Evolutionary conservation across 2,113 vertebrate genomes (phyloP).

Genomic region (Myiozetetes cayanensis): DNA sequence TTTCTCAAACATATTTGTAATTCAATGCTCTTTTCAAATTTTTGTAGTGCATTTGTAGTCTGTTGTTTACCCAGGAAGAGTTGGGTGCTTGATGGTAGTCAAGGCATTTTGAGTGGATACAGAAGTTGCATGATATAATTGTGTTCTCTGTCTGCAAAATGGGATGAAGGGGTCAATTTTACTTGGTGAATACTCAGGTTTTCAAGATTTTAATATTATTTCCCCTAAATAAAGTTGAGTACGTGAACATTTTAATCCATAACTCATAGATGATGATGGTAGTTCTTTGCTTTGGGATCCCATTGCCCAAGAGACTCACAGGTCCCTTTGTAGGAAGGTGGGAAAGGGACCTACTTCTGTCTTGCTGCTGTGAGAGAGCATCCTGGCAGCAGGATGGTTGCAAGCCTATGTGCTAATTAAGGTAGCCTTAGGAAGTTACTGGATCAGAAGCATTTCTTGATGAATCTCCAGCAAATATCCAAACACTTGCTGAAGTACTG

Average conservation of each 20-base stretch:
- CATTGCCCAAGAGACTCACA: neutral
- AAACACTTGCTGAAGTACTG: neutral
- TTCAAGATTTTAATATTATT: neutral
- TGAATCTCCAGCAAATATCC: neutral
- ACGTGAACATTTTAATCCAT: neutral
- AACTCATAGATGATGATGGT: neutral
- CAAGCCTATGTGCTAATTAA: neutral
- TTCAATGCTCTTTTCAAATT: constrained; percentile 20
- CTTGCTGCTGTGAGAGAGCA: neutral
- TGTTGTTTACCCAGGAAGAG: neutral
- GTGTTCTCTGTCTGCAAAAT: neutral
- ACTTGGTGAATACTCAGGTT: neutral
- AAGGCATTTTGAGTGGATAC: neutral
- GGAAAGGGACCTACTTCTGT: neutral
- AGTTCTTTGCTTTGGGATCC: neutral
- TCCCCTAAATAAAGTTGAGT: neutral
- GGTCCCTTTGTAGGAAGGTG: neutral
- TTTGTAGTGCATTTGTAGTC: neutral
- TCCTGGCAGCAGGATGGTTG: neutral
- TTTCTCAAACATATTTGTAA: constrained; percentile 43
- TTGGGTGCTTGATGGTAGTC: neutral
- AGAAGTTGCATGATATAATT: neutral
- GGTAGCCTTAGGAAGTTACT: neutral
- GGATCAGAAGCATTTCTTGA: neutral
- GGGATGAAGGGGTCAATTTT: neutral